Conservation (phyloP, 2,888 invertebrate species). For the Pterostichus madidus region DNA sequence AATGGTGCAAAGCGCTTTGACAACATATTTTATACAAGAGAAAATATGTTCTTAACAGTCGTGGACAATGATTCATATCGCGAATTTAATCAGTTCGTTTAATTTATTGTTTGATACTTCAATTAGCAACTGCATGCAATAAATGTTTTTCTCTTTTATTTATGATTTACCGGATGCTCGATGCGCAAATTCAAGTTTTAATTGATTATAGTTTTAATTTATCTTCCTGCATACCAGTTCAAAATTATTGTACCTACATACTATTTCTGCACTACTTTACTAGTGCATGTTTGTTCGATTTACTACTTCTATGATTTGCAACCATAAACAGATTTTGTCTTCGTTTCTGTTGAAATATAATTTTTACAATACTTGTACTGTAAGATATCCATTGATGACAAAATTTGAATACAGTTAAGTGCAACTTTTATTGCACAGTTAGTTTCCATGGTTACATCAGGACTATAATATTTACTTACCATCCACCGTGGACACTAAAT, state of each 20-base stretch:
- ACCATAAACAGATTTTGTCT: too few species aligned
- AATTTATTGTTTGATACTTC: slow-evolving; percentile 66
- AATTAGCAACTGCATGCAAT: slow-evolving; percentile 59
- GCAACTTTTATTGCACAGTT: too few species aligned
- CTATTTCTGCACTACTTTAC: neutral
- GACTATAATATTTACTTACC: too few species aligned
- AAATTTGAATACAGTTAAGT: too few species aligned
- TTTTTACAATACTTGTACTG: too few species aligned
- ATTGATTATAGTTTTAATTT: slow-evolving; percentile 33
- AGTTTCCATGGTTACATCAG: too few species aligned
- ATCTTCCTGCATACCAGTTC: neutral
- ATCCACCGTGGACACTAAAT: too few species aligned
- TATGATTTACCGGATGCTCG: slow-evolving; percentile 21
- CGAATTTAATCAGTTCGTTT: slow-evolving; percentile 62
- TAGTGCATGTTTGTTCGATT: too few species aligned
- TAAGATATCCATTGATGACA: too few species aligned
- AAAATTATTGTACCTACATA: neutral
- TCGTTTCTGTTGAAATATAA: too few species aligned
- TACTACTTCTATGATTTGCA: neutral
- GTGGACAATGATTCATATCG: slow-evolving; percentile 64
- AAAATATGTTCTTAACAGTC: slow-evolving; percentile 59
- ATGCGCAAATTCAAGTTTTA: slow-evolving; percentile 26
- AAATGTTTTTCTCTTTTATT: slow-evolving; percentile 47
- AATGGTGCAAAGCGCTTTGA: slow-evolving; percentile 64
- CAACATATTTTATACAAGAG: slow-evolving; percentile 67